These are phyloP conservation scores for Mormyrus iriodes DNA, from an alignment of 2,113 vertebrate species.

Conservation along the genomic window DNA sequence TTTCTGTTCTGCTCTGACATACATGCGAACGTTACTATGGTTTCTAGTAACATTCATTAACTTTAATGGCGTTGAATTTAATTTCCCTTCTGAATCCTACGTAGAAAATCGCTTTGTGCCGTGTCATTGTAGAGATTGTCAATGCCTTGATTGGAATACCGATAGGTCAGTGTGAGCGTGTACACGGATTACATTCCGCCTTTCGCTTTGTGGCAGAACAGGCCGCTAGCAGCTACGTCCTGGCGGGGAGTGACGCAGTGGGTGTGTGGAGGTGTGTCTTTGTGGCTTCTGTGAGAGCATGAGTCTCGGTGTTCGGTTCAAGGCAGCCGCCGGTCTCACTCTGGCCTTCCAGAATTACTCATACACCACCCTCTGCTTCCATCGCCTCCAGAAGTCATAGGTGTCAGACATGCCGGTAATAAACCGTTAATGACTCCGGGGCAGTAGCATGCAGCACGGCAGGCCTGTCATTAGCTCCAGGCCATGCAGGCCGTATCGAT, in stretches of 20 bases:
- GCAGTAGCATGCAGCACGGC: background rate
- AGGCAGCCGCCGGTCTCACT: background rate
- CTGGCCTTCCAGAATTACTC: background rate
- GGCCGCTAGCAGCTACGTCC: background rate
- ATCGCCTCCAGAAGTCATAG: background rate
- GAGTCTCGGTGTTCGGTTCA: background rate
- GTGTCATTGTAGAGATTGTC: background rate
- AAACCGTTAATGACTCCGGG: background rate
- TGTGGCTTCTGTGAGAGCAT: background rate
- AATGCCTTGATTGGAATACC: background rate
- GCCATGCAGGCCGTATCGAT: background rate
- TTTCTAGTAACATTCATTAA: conserved; percentile 1
- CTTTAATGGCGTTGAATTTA: conserved; percentile 9
- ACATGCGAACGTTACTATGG: background rate
- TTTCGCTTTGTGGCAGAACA: background rate
- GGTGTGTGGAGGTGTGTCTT: background rate
- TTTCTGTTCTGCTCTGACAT: background rate
- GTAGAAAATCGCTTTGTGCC: background rate
- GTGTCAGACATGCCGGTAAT: background rate
- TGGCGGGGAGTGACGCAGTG: background rate
- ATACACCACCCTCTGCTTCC: background rate
- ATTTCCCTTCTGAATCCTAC: conserved; percentile 4
- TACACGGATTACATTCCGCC: background rate
- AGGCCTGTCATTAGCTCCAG: background rate
- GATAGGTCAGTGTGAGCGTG: background rate